Evolutionary conservation across 92 coral and sea anemone species (phyloP).

Genomic region (Scolanthus callimorphus): DNA sequence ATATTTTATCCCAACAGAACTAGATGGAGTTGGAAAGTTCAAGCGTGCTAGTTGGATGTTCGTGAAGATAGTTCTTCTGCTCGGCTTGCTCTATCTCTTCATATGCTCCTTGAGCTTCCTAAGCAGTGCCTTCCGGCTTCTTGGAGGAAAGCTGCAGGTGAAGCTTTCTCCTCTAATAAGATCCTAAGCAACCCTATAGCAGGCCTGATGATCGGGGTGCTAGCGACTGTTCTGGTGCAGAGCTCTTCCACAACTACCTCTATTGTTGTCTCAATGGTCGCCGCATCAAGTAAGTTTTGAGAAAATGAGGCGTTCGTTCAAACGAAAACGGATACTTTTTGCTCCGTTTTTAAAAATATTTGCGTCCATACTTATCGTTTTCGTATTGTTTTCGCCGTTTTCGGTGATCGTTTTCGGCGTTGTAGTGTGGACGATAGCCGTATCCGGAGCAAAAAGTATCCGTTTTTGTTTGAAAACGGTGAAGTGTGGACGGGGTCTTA

Average conservation of each 20-base stretch:
- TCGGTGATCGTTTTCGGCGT: too few species aligned
- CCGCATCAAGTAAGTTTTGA: conserved; percentile 81
- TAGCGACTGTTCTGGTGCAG: conserved; percentile 97
- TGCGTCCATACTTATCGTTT: too few species aligned
- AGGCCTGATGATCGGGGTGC: conserved; percentile 93
- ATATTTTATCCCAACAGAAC: too few species aligned
- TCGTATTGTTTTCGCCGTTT: too few species aligned
- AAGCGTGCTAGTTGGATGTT: conserved; percentile 39
- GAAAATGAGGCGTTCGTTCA: too few species aligned
- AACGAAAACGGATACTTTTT: too few species aligned
- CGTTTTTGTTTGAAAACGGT: too few species aligned
- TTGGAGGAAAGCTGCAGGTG: conserved; percentile 99
- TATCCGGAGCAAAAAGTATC: too few species aligned
- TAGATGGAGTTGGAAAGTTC: conserved; percentile 54
- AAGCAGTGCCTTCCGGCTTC: conserved; percentile 93
- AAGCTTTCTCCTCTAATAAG: conserved; percentile 80
- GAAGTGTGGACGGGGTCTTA: too few species aligned
- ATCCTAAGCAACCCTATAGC: conserved; percentile 87
- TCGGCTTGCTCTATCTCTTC: conserved; percentile 84
- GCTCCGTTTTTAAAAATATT: too few species aligned
- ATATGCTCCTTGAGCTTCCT: conserved; percentile 95
- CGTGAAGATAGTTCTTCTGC: conserved; percentile 51
- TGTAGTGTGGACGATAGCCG: too few species aligned
- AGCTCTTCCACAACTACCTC: conserved; percentile 97
- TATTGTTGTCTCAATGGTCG: conserved; percentile 95